Base-by-base conservation (phyloP, 2,888 invertebrate genomes). In the Pachymerium ferrugineum region DNA sequence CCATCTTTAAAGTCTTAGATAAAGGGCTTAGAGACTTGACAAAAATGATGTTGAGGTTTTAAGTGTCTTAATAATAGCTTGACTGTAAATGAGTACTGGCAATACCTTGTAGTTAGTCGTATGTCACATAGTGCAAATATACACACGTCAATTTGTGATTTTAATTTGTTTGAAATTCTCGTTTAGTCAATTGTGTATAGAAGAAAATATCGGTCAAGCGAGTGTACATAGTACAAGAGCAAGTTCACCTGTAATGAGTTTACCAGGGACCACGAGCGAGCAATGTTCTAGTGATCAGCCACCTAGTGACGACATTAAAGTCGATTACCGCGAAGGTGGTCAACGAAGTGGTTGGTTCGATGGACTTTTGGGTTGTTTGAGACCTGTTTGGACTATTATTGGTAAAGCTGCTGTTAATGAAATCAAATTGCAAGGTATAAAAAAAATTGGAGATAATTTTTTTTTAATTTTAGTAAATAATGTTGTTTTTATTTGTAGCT, bases 371-470 rank as follows among this genome's bases (percentile, higher is more conserved):
- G 93, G 93, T 0, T 97, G 97, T 80, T 88, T 97, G 80, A 87
- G 92, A 76, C 93, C 94, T 0, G 90, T 97, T 10, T 86, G 93
- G 82, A 90, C 90, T n/a, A 88, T 95, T 78, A 91, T 95, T 74
- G 91, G 91, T 72, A 93, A 92, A 82, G 89, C 90, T 68, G 79
- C 79, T 8, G 80, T 80, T 28, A 75, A 75, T 74, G 82, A 83
- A 75, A 78, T 80, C 42, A 82, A 81, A 75, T 79, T 80, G 75
- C 80, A 81, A 78, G 80, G 80, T 77, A n/a, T n/a, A n/a, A n/a
- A n/a, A n/a, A n/a, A n/a, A n/a, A 68, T 22, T 68, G 4, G 14
- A 70, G 30, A 70, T 4, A 14, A 31, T 70, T 33, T 33, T 5
- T n/a, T 22, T 14, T 22, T 30, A 16, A 54, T 12, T 54, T n/a